Base-by-base conservation (phyloP, 2,888 invertebrate species). In the Pammene aurita region DNA sequence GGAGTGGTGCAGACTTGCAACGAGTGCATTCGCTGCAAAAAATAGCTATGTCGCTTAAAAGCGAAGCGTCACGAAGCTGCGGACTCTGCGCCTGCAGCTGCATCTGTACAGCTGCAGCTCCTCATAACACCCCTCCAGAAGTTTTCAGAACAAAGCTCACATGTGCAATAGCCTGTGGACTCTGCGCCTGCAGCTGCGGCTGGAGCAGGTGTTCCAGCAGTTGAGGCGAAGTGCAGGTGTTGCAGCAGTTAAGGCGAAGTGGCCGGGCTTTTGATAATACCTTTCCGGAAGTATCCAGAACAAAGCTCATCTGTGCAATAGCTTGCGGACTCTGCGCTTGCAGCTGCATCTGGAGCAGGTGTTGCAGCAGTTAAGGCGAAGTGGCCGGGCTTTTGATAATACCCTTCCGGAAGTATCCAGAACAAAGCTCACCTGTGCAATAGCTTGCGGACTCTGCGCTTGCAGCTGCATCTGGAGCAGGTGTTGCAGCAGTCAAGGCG, bases 251-350 rank as follows among this genome's bases (percentile, higher is more conserved):
- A 42, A 1, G 14, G 11, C 1, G 46, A 7, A 14, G 89, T 35
- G 91, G 92, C 26, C 1, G 26, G 18, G 6, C 26, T 52, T 5
- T 52, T 48, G 7, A 48, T 48, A 48, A 14, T 13, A 52, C 6
- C 50, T 6, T 18, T 4, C 14, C 6, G 14, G 14, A 2, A 14
- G 7, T 26, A 1, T 26, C 26, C 26, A 26, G 26, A 26, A 26
- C 26, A 26, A 26, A 26, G 26, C 46, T 48, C 16, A 93, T 93
- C 90, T 91, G 93, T 58, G 93, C 92, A 70, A 91, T 86, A 54
- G 89, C 88, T 72, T 90, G 92, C n/a, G 90, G 89, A 68, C 83
- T 88, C 79, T 91, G 89, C 48, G 86, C 88, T 73, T 91, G 92
- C 54, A 92, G 78, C 56, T 85, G 84, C 52, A 84, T 72, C 72